Base-by-base conservation (phyloP, 2,113 vertebrate species). In the Syrmaticus mikado region DNA sequence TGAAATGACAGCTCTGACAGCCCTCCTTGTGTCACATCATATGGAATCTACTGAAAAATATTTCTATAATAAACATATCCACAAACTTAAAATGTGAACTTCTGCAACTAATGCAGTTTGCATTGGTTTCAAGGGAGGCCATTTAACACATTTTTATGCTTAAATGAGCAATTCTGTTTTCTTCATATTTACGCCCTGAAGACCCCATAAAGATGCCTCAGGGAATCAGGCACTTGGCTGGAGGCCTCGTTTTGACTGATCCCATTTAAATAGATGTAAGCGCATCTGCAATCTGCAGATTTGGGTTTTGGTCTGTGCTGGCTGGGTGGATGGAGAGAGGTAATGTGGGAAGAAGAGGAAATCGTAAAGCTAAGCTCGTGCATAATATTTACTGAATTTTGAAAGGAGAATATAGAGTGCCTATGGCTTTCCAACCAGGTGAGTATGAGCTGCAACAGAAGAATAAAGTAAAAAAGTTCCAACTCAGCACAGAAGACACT, bases 21-120 rank as follows among this genome's bases (percentile, higher is more conserved):
- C 92, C 3, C 93, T 97, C 92, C 95, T 96, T 97, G 94, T 96
- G 94, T 96, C 94, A 93, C 93, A 93, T 95, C 95, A 96, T 91
- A 95, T 96, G 96, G 95, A 93, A 96, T 87, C 90, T 62, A 93
- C 85, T 76, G 80, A 94, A 93, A 95, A 96, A 94, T 92, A 95
- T 93, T 95, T 95, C 95, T 95, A 61, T 95, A 97, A 96, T 94
- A 96, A 97, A 93, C 92, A 94, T 65, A 94, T 19, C 83, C 92
- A 95, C 66, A 95, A 95, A 94, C 87, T 91, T 94, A 71, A 94
- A 90, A 94, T 65, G 89, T 87, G 94, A 95, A 94, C 91, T 97
- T 90, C 85, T 92, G 57, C 82, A 94, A 94, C 89, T 87, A 92
- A 95, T 94, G 80, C 70, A 86, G 88, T 94, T 95, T 90, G 85